Conservation (phyloP, 1,140 invertebrate species). For the Penaeus japonicus region DNA sequence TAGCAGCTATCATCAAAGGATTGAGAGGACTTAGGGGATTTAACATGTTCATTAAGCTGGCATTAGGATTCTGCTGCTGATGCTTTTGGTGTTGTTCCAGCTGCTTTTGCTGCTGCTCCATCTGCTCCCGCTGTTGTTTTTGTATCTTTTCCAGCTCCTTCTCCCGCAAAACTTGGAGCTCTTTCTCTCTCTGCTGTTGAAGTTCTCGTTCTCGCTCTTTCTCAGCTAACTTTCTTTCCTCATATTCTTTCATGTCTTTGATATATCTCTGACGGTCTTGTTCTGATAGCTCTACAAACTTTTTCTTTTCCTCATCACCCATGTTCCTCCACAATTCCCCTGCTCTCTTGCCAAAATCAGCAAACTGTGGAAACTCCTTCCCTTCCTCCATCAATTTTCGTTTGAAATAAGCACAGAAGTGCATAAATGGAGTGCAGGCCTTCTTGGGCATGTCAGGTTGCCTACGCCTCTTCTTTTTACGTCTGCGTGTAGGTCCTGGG, state of each 20-base stretch:
- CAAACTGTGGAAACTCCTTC: conserved; percentile 59
- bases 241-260: conserved; percentile 59
- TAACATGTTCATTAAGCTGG: conserved; percentile 56
- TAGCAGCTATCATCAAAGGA: conserved; percentile 58
- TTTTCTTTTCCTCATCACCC: conserved; percentile 56
- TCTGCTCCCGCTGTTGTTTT: conserved; percentile 57
- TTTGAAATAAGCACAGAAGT: conserved; percentile 59
- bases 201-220: conserved; percentile 58
- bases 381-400: conserved; percentile 59
- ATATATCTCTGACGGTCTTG: conserved; percentile 59
- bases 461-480: conserved; percentile 59
- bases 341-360: conserved; percentile 59
- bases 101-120: conserved; percentile 59
- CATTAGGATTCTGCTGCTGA: conserved; percentile 40
- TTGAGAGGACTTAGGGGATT: conserved; percentile 56
- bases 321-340: conserved; percentile 59
- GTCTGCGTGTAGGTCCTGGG: conserved; percentile 58
- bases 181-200: conserved; percentile 58
- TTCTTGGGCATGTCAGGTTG: conserved; percentile 60
- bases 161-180: conserved; percentile 57
- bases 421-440: conserved; percentile 59
- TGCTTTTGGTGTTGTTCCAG: conserved; percentile 59
- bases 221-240: conserved; percentile 58
- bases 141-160: conserved; percentile 59
- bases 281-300: conserved; percentile 59